These are phyloP conservation scores for Halisarca cf. caerulea DNA, from an alignment of 37 sponge, comb jelly and placozoan species.

Conservation along the genomic window DNA sequence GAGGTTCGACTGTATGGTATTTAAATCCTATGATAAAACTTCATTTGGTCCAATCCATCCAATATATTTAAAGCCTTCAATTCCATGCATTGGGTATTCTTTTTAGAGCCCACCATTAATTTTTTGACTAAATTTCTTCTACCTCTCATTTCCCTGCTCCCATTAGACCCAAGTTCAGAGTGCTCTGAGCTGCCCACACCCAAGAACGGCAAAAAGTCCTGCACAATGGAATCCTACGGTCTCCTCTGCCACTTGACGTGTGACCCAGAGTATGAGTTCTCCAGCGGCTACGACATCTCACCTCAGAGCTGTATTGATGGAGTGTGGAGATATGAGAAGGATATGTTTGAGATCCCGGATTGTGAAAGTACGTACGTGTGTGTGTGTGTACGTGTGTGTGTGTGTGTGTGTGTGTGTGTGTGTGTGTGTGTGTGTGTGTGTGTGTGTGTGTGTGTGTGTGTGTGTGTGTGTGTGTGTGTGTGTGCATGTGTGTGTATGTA, in stretches of 20 bases:
- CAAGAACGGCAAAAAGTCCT: not conserved
- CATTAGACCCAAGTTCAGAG: constrained; percentile 11
- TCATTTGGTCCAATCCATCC: too few relatives aligned
- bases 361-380: not conserved
- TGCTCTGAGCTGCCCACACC: constrained; percentile 9
- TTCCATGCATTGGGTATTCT: too few relatives aligned
- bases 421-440: too few relatives aligned
- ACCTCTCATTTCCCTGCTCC: not conserved
- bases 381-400: not conserved
- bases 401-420: too few relatives aligned
- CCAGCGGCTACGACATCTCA: not conserved
- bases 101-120: too few relatives aligned
- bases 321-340: constrained; percentile 19
- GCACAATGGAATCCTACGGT: not conserved
- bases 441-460: too few relatives aligned
- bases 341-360: not conserved
- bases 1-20: too few relatives aligned
- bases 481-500: too few relatives aligned
- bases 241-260: not conserved
- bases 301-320: constrained; percentile 24
- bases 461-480: too few relatives aligned
- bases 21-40: too few relatives aligned
- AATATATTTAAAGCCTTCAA: too few relatives aligned
- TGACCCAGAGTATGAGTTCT: not conserved
- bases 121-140: too few relatives aligned